Evolutionary conservation across 1,140 invertebrate species (phyloP), one percentile per base, ranked within the genome.

Genomic region (Temnothorax longispinosus): DNA sequence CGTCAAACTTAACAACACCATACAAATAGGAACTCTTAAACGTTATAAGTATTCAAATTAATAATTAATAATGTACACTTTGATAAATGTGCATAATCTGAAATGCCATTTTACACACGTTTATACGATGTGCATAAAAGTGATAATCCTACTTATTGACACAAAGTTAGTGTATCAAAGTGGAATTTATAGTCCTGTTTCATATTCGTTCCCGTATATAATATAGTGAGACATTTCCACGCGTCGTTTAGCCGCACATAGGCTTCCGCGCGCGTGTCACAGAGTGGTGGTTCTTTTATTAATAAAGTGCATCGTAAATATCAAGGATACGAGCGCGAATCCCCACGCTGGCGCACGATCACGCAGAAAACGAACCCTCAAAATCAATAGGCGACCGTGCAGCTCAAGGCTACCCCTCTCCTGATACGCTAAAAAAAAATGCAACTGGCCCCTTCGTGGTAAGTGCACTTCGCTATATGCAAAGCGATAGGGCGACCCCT

Each of bases 301-400:
- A 86, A 88, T 88, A 80, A 78, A 88, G 35, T 60, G 10, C 74
- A 71, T 71, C 87, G 58, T 74, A 86, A 86, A 86, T 78, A 77
- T 27, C 62, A 38, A 84, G 69, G 52, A 90, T 62, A 84, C 67
- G 54, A 60, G 56, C 11, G 56, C 21, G 75, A 74, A 32, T 60
- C 80, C 71, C 44, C 62, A 27, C 18, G 82, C 65, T 71, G 52
- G 21, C 35, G n/a, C n/a, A 81, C n/a, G 15, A 54, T 78, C 80
- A 85, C 50, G 87, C 75, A 89, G 88, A 84, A 92, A 93, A 92
- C 86, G 89, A 75, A 87, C 88, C 89, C 86, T 93, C 75, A 91
- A 92, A 94, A 94, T 94, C 94, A 92, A 94, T 94, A 94, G 89
- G 75, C 76, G 87, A 89, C 75, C 85, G 87, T 89, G 76, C 47